Evolutionary conservation across 1,140 invertebrate genomes (phyloP).

Genomic region (Calliopsis andreniformis): DNA sequence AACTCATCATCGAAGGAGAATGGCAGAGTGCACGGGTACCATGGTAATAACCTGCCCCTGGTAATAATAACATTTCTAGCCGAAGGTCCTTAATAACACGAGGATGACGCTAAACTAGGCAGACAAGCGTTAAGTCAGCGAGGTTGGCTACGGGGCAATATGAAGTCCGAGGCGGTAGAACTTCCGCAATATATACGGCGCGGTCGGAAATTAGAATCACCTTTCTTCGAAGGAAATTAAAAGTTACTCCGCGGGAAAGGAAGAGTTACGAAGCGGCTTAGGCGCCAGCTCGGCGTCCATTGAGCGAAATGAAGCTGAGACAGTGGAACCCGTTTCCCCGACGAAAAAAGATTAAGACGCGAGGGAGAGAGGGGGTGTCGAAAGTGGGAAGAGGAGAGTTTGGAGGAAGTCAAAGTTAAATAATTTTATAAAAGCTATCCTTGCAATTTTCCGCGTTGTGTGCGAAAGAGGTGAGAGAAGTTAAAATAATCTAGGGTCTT

Average conservation of each 20-base stretch:
- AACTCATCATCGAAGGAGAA: constrained; percentile 13
- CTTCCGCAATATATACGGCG: constrained; percentile 58
- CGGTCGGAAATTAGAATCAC: constrained; percentile 64
- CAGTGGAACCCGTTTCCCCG: constrained; percentile 12
- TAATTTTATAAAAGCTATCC: too few species aligned
- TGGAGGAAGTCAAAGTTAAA: background rate
- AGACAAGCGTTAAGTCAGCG: constrained; percentile 52
- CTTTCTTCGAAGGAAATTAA: constrained; percentile 65
- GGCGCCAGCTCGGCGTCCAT: background rate
- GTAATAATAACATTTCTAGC: constrained; percentile 24
- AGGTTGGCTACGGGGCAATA: constrained; percentile 25
- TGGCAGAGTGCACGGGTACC: constrained; percentile 30
- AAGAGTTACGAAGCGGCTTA: constrained; percentile 45
- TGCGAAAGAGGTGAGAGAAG: too few species aligned
- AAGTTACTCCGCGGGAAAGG: constrained; percentile 55
- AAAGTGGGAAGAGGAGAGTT: background rate
- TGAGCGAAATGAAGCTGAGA: background rate
- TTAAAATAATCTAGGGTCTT: too few species aligned
- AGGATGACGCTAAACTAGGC: constrained; percentile 45
- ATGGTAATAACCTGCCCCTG: constrained; percentile 37
- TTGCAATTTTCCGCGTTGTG: too few species aligned
- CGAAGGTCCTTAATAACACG: constrained; percentile 47
- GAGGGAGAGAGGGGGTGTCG: too few species aligned
- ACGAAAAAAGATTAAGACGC: background rate
- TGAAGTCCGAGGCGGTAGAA: constrained; percentile 59